Percentiles rank a stretch among this genome's conserved stretches.
phyloP scores from a whole-genome alignment of 1,140 invertebrate species.

The Propsilocerus akamusi region DNA sequence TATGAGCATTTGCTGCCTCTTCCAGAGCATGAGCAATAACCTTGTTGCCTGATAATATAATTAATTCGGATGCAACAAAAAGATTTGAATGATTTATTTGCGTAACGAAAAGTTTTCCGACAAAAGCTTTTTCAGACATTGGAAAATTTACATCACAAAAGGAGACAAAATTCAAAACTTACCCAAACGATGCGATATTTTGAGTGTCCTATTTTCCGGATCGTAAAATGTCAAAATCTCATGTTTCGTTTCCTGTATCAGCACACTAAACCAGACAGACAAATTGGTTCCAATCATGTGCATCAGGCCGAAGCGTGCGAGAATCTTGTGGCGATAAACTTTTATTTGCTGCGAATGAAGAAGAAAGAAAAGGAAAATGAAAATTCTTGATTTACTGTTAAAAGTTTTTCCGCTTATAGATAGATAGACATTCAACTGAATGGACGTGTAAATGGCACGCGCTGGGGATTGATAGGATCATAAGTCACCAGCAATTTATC shows the following conservation, averaged over 20 bases:
- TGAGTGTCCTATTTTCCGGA: conserved; percentile 62
- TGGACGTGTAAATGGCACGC: too few species aligned
- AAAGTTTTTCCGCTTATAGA: too few species aligned
- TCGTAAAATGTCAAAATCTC: conserved; percentile 81
- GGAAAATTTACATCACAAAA: conserved; percentile 1
- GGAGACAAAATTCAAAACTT: too few species aligned
- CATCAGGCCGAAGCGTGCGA: conserved; percentile 81
- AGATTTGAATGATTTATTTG: not conserved
- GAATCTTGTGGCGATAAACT: conserved; percentile 68
- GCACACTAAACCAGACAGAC: conserved; percentile 81
- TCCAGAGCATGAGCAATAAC: conserved; percentile 22
- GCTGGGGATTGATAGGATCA: too few species aligned
- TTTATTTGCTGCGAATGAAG: conserved; percentile 68
- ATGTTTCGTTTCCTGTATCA: conserved; percentile 85
- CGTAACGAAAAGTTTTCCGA: not conserved
- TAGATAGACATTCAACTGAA: too few species aligned
- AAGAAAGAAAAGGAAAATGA: conserved; percentile 8
- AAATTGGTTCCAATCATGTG: conserved; percentile 92
- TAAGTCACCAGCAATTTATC: too few species aligned
- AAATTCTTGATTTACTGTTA: too few species aligned
- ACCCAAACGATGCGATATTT: conserved; percentile 51
- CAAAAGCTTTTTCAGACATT: not conserved
- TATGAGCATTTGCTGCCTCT: conserved; percentile 36
- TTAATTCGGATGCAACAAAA: not conserved
- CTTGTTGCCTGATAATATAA: not conserved